These are phyloP conservation scores for Amphipoea lucens DNA, from an alignment of 2,888 invertebrate species.

Conservation along the genomic window DNA sequence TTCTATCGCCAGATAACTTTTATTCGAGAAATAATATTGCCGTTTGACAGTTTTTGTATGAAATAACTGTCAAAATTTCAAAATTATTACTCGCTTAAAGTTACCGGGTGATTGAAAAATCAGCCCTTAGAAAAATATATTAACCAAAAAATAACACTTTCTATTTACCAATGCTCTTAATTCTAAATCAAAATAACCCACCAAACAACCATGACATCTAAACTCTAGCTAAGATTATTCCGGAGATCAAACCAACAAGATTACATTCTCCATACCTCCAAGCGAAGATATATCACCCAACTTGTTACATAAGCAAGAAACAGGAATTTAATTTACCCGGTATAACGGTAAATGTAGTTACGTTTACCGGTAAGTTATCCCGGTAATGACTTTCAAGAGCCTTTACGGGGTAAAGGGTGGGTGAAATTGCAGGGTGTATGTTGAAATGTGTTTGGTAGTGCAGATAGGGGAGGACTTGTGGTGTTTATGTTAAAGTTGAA, in stretches of 20 bases:
- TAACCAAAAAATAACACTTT: not conserved
- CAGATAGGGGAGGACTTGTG: constrained; percentile 20
- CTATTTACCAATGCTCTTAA: not conserved
- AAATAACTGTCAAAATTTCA: no score
- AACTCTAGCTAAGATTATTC: constrained; percentile 31
- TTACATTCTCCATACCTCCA: constrained; percentile 26
- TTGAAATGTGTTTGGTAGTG: constrained; percentile 23
- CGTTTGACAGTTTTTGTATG: no score
- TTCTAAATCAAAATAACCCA: constrained; percentile 24
- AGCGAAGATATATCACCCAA: constrained; percentile 47
- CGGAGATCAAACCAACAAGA: constrained; percentile 33
- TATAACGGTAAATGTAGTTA: constrained; percentile 62
- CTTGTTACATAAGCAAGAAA: constrained; percentile 57
- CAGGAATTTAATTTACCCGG: constrained; percentile 66
- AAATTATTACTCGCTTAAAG: no score
- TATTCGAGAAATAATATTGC: no score
- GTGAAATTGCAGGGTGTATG: constrained; percentile 30
- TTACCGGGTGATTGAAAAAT: no score
- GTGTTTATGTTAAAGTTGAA: constrained; percentile 1
- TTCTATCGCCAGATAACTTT: no score
- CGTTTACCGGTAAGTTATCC: constrained; percentile 61
- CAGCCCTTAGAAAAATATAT: not conserved
- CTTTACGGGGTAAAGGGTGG: constrained; percentile 27
- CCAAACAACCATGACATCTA: not conserved
- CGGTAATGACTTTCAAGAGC: constrained; percentile 61